These are phyloP conservation scores for Drosophila ficusphila DNA, from an alignment of 1,140 invertebrate species.

Conservation along the genomic window DNA sequence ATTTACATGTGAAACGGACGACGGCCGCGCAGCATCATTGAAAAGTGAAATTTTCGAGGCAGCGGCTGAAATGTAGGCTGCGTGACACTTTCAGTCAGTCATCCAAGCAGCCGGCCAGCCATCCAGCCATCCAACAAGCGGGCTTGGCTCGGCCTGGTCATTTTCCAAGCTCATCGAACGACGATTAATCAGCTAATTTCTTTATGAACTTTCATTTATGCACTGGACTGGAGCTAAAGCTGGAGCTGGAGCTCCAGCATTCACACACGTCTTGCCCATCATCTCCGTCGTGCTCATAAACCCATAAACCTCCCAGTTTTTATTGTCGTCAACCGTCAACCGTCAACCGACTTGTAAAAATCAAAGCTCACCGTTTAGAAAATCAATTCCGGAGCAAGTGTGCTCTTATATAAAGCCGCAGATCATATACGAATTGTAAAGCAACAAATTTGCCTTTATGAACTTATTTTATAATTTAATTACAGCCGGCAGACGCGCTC, in stretches of 20 bases:
- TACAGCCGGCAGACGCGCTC: constrained; percentile 61
- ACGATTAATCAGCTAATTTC: constrained; percentile 82
- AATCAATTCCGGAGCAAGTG: constrained; percentile 61
- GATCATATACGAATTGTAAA: constrained; percentile 67
- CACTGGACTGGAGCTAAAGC: constrained; percentile 55
- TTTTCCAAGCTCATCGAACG: constrained; percentile 81
- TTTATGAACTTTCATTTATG: constrained; percentile 83
- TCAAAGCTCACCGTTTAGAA: constrained; percentile 69
- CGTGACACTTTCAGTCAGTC: constrained; percentile 79
- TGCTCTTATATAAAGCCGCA: constrained; percentile 63
- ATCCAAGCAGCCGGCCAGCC: too few species aligned
- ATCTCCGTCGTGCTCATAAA: constrained; percentile 49
- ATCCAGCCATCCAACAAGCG: constrained; percentile 1
- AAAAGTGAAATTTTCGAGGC: constrained; percentile 77
- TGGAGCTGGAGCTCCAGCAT: constrained; percentile 43
- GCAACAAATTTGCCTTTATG: constrained; percentile 75
- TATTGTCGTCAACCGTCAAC: constrained; percentile 46
- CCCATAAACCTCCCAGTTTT: constrained; percentile 16
- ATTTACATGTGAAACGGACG: constrained; percentile 78
- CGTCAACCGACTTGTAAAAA: constrained; percentile 47
- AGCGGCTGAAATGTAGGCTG: constrained; percentile 72
- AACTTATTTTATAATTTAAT: constrained; percentile 83
- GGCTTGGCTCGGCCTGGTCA: constrained; percentile 57
- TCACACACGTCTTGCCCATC: constrained; percentile 66
- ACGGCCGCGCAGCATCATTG: constrained; percentile 63